Evolutionary conservation across 2,113 vertebrate species (phyloP), one percentile per base, ranked within the genome.

Genomic region (Murina feae): DNA sequence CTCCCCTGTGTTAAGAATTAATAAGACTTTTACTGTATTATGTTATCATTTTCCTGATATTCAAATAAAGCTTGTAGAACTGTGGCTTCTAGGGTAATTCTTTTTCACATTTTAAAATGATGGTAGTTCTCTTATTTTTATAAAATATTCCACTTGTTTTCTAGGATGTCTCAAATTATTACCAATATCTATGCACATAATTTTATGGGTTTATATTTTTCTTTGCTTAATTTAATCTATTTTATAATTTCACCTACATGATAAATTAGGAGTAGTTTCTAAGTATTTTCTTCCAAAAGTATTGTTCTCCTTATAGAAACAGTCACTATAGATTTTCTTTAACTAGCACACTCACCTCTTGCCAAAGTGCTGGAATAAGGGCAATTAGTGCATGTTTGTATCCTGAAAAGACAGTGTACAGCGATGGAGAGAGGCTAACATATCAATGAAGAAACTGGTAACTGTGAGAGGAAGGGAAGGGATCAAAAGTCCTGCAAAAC

Each of bases 1-100:
- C 81, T 96, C 96, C 85, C 96, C 32, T 94, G 96, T 96, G 96
- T 93, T 95, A 96, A 96, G 85, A 97, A 90, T 97, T 97, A 97
- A 97, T 97, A 97, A 97, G 91, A 91, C 95, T 97, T 96, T 96
- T 96, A 96, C 96, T 87, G 49, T 63, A 90, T 95, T 95, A 93
- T 96, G 93, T 93, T 97, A 96, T 76, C 94, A 94, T 96, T 95
- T 97, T 91, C 44, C 69, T 95, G 85, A 97, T 86, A 94, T 30
- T 92, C 94, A 97, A 96, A 95, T 96, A 95, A 96, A 93, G 95
- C 91, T 93, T 75, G 93, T 82, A 94, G 49, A 95, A 91, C 60
- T 93, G 53, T 86, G 90, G 18, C 90, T 97, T 96, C 81, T 93
- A 42, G 47, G 39, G 68, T 95, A 97, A 94, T 94, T 97, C 42